Conservation (phyloP, 2,888 invertebrate species). For the Watsonalla binaria region DNA sequence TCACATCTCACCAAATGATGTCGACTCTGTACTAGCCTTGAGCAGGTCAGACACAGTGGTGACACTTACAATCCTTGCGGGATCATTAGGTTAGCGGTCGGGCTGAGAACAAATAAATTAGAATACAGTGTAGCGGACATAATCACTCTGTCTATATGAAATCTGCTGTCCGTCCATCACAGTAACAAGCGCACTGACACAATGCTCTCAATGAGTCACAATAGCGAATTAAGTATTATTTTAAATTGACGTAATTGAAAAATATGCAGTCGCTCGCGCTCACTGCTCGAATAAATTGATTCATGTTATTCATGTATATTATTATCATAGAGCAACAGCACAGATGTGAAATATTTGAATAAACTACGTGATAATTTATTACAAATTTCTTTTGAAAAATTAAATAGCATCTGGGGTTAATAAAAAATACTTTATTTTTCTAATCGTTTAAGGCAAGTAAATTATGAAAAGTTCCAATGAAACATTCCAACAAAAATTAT, state of each 20-base stretch:
- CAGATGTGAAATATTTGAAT: conserved; percentile 12
- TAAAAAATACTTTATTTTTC: too few relatives aligned
- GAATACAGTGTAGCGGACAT: background rate
- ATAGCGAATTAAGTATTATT: conserved; percentile 78
- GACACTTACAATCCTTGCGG: background rate
- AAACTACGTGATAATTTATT: too few relatives aligned
- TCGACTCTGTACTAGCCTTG: background rate
- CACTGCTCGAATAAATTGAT: conserved; percentile 71
- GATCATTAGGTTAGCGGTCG: background rate
- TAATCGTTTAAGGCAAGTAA: too few relatives aligned
- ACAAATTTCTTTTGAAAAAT: too few relatives aligned
- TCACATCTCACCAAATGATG: background rate
- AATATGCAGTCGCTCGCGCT: conserved; percentile 74
- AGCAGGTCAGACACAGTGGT: background rate
- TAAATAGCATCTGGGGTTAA: too few relatives aligned
- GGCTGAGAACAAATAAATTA: background rate
- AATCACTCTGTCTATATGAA: conserved; percentile 18
- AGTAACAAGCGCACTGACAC: conserved; percentile 52
- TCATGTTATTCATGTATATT: conserved; percentile 76
- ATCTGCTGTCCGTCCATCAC: conserved; percentile 27
- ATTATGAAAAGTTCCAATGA: too few relatives aligned
- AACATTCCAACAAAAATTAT: too few relatives aligned
- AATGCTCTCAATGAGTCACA: conserved; percentile 74
- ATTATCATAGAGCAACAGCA: conserved; percentile 48
- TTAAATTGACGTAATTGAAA: conserved; percentile 79